Evolutionary conservation across 2,888 invertebrate genomes (phyloP).

Genomic region (Adineta ricciae): DNA sequence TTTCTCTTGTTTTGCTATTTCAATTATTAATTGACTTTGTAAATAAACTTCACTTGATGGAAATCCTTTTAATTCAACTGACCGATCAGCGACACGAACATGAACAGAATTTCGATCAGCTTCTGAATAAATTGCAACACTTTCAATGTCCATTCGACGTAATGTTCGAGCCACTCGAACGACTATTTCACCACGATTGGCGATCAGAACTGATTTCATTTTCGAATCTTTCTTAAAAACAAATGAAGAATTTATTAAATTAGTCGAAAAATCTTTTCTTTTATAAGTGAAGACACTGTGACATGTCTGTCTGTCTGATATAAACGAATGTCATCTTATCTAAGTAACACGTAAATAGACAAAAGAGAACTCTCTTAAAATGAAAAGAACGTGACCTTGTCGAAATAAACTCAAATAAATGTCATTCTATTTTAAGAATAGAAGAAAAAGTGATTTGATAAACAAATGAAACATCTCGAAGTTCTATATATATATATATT

Average conservation of each 20-base stretch:
- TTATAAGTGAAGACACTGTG: no score
- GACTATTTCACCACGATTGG: conserved; percentile 95
- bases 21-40: conserved; percentile 33
- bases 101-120: conserved; percentile 62
- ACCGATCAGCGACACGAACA: conserved; percentile 44
- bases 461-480: no score
- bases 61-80: neutral
- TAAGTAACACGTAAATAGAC: no score
- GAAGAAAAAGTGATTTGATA: no score
- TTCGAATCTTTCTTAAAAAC: neutral
- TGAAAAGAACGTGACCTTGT: no score
- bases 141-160: conserved; percentile 58
- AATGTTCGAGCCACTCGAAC: conserved; percentile 69
- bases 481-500: no score
- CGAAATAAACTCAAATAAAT: no score
- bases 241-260: neutral
- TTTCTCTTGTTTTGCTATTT: conserved; percentile 32
- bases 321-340: no score
- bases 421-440: no score
- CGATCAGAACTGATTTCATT: conserved; percentile 61
- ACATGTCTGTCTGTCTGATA: no score
- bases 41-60: conserved; percentile 32
- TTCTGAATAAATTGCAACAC: conserved; percentile 61
- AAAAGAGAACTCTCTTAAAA: no score
- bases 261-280: no score